phyloP scores from a whole-genome alignment of 2,888 invertebrate species.

The Sphinx pinastri region DNA sequence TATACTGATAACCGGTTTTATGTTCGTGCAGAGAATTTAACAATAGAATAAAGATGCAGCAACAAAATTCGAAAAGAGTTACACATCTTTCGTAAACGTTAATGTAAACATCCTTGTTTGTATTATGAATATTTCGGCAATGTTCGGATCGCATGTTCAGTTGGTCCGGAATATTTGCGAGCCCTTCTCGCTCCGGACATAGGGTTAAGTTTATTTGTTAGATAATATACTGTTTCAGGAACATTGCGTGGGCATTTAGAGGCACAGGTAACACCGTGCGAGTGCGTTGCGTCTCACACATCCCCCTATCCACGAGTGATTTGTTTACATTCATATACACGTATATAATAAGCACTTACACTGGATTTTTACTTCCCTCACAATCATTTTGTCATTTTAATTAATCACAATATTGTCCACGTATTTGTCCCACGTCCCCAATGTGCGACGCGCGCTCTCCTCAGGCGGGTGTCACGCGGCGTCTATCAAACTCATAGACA shows the following conservation, averaged over 20 bases:
- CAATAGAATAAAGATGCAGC: constrained; percentile 70
- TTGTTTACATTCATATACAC: background rate
- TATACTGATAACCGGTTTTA: constrained; percentile 83
- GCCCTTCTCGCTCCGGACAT: constrained; percentile 56
- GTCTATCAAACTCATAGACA: constrained; percentile 90
- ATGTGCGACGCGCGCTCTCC: constrained; percentile 55
- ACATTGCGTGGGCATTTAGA: constrained; percentile 59
- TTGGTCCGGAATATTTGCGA: constrained; percentile 62
- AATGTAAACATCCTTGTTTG: constrained; percentile 76
- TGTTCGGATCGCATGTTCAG: constrained; percentile 71
- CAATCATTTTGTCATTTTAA: constrained; percentile 20
- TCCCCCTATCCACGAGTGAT: constrained; percentile 11
- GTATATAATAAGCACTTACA: background rate
- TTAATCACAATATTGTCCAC: constrained; percentile 12
- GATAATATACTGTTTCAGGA: constrained; percentile 72
- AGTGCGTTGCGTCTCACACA: constrained; percentile 6
- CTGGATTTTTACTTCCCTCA: background rate
- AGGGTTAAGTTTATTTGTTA: constrained; percentile 82
- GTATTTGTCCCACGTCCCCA: constrained; percentile 32
- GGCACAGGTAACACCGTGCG: constrained; percentile 31
- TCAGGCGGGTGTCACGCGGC: constrained; percentile 70
- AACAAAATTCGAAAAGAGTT: constrained; percentile 72
- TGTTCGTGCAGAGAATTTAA: constrained; percentile 76
- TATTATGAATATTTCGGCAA: constrained; percentile 71
- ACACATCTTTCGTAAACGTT: constrained; percentile 72